Conservation (phyloP, 2,797 vertebrate genomes). For the Hippoglossus hippoglossus region DNA sequence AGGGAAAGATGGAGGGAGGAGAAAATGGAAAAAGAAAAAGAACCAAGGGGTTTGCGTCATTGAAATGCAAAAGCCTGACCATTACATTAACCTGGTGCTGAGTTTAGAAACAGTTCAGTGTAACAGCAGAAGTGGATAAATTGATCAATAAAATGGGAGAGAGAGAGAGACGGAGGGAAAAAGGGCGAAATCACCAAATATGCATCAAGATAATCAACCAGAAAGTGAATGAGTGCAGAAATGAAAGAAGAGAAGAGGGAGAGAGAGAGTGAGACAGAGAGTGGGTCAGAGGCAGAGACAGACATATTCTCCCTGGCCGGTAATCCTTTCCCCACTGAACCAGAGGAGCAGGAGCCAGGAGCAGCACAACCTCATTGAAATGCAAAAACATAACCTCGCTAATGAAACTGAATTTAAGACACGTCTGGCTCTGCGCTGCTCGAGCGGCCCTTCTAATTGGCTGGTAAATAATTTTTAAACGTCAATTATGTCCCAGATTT, state of each 20-base stretch:
- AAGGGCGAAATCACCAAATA: not conserved
- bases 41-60: not conserved
- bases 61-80: slow-evolving; percentile 18
- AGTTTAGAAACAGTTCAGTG: not conserved
- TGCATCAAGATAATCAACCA: not conserved
- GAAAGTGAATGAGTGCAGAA: not conserved
- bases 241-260: no score
- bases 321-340: slow-evolving; percentile 36
- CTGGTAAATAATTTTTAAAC: slow-evolving; percentile 9
- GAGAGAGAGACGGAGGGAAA: no score
- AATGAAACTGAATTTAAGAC: slow-evolving; percentile 31
- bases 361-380: slow-evolving; percentile 35
- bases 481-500: no score
- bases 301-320: not conserved
- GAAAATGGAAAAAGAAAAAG: not conserved
- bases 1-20: not conserved
- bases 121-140: not conserved
- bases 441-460: not conserved
- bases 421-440: slow-evolving; percentile 1
- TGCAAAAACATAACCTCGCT: slow-evolving; percentile 28
- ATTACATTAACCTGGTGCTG: slow-evolving; percentile 12
- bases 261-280: not conserved
- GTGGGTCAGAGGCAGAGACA: not conserved
- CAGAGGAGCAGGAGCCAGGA: slow-evolving; percentile 4
- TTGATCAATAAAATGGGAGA: not conserved